Base-by-base conservation (phyloP, 2,888 invertebrate genomes). In the Cryptocheilus praepositus region DNA sequence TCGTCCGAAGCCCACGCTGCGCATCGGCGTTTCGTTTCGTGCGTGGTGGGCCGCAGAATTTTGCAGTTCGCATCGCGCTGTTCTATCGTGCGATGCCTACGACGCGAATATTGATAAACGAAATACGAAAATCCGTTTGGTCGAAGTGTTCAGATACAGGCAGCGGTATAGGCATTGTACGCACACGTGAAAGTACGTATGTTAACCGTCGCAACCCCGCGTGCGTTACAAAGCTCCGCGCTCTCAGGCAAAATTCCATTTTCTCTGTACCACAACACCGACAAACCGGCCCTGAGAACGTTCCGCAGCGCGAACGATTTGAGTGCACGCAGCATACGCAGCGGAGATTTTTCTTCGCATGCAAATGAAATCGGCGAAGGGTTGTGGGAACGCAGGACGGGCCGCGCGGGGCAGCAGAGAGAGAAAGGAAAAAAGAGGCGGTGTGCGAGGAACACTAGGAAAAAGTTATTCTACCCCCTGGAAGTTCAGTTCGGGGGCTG, bases 321-420 rank as follows among this genome's bases (percentile, higher is more conserved):
- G 49, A 5, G 19, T 45, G 46, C 36, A 58, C 53, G n/a, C 49
- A 54, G 63, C 74, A 18, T 18, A 43, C 43, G 19, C 15, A n/a
- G 19, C 56, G 15, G 63, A 62, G 68, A 73, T 69, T 75, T 74
- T 66, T 66, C 68, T 70, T 71, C 74, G 68, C 80, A 83, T 83
- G 84, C 81, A 84, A 84, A 84, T 84, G 59, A 73, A 56, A 45
- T 49, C 60, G 52, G 28, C 25, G 53, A 76, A 78, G 73, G 79
- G 77, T 68, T 75, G 78, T 79, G 81, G 74, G 82, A 82, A 79
- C 74, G 66, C 74, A 70, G 67, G 2, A 22, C 21, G 57, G 57
- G 57, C 63, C 70, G 61, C 49, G 61, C 11, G 61, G 57, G 44
- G 25, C 15, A 61, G 55, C 53, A 51, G 43, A 55, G 64, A 61